Evolutionary conservation across 2,113 vertebrate species (phyloP).

Genomic region (Synchiropus splendidus): DNA sequence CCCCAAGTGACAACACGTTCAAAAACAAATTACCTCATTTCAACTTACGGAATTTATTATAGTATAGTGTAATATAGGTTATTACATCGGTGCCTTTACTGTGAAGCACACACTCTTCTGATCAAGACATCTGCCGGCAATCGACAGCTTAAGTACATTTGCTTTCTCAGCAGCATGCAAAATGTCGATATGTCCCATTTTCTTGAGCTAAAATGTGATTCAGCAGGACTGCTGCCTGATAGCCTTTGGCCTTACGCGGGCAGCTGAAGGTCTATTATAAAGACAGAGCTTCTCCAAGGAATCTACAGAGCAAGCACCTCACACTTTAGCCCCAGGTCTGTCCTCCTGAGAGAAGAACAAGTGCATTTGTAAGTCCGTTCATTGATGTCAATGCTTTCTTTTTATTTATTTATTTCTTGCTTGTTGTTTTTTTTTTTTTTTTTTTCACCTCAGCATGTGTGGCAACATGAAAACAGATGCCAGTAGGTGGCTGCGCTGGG

Average conservation of each 20-base stretch:
- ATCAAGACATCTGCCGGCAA: conserved; percentile 20
- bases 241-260: conserved; percentile 14
- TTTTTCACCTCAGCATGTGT: conserved; percentile 19
- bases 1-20: too few species aligned
- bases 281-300: conserved; percentile 17
- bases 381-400: conserved; percentile 1
- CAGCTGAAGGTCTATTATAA: conserved; percentile 27
- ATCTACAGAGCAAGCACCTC: conserved; percentile 10
- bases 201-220: conserved; percentile 25
- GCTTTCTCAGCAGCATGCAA: conserved; percentile 31
- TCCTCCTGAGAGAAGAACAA: conserved; percentile 9
- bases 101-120: conserved; percentile 6
- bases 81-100: not conserved
- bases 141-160: conserved; percentile 31
- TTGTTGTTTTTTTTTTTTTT: conserved; percentile 2
- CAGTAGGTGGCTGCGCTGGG: conserved; percentile 15
- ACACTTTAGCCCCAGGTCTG: conserved; percentile 2
- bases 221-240: conserved; percentile 18
- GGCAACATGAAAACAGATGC: conserved; percentile 19
- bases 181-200: conserved; percentile 31
- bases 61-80: too few species aligned
- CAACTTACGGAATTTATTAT: too few species aligned
- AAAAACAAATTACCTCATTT: too few species aligned
- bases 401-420: not conserved
- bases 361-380: conserved; percentile 10